Base-by-base conservation (phyloP, 2,888 invertebrate species). In the Julus scandinavius region DNA sequence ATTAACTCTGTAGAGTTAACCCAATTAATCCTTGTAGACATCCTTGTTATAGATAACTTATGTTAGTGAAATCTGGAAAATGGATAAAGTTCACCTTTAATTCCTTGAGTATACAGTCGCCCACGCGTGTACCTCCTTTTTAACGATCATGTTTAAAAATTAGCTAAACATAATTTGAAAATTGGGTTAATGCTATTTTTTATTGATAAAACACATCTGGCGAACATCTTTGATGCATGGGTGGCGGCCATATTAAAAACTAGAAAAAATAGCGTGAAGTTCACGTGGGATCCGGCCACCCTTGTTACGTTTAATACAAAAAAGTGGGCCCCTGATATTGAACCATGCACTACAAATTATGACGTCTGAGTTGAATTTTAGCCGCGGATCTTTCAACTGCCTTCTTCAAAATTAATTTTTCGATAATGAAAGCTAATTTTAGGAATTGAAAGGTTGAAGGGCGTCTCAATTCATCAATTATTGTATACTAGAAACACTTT, bases 171-270 rank as follows among this genome's bases (percentile, higher is more conserved):
- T 5, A 72, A 72, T 72, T 72, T 72, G 72, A 29, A 72, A 72
- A 72, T 72, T 72, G 29, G 72, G 72, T 72, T 72, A 72, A 72
- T 72, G 72, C 72, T 72, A 29, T 72, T 72, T 72, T 72, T 72
- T 72, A 72, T 72, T 29, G 72, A 72, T 72, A 13, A 72, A 72
- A 72, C 72, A 29, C 72, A 72, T 72, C 72, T 72, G 72, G 72
- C 20, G 29, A 72, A 72, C 72, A 72, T 72, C 72, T 72, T 72
- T 72, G 72, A 72, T 29, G 72, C 72, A 72, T 72, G 72, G 72
- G 72, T 72, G 72, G 72, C 72, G 72, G 72, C 72, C 72, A 72
- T 72, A 11, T 72, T 72, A 4, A 72, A 72, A 72, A 7, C 72
- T 0, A n/a, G 72, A 72, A 72, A 72, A 72, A 72, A 72, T 58